Percentiles rank a stretch among this genome's conserved stretches.
Evolutionary conservation across 2,797 vertebrate species (phyloP).

Genomic region (Argya squamiceps): DNA sequence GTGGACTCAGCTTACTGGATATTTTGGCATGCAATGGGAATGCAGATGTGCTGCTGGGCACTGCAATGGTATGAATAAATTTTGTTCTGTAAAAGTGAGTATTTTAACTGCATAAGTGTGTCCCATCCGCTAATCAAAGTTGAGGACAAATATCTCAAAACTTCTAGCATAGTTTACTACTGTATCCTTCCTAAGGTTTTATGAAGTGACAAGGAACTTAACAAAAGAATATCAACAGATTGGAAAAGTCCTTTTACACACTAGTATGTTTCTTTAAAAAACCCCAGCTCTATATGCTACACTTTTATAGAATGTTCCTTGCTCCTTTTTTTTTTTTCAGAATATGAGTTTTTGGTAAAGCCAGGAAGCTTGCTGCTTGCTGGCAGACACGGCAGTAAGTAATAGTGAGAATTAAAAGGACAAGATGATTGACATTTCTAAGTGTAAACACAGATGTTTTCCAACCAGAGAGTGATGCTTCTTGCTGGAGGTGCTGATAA

Average conservation of each 20-base stretch:
- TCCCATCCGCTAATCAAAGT: background rate
- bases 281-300: background rate
- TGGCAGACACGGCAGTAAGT: conserved; percentile 1
- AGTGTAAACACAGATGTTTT: conserved; percentile 45
- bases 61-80: background rate
- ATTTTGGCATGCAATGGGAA: background rate
- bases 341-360: background rate
- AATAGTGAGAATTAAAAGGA: conserved; percentile 16
- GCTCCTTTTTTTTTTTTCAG: background rate
- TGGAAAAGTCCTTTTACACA: background rate
- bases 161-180: background rate
- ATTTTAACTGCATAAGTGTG: background rate
- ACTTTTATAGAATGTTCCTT: background rate
- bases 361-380: background rate
- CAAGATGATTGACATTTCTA: conserved; percentile 14
- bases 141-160: background rate
- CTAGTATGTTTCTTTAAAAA: background rate
- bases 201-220: background rate
- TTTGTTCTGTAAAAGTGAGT: background rate
- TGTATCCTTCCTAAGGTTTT: background rate
- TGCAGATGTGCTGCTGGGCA: background rate
- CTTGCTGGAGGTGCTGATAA: conserved; percentile 43
- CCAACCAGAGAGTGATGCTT: background rate
- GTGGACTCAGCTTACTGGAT: background rate
- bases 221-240: background rate